Evolutionary conservation across 2,888 invertebrate genomes (phyloP), one percentile per base, ranked within the genome.

Genomic region (Lasioglossum calceatum): DNA sequence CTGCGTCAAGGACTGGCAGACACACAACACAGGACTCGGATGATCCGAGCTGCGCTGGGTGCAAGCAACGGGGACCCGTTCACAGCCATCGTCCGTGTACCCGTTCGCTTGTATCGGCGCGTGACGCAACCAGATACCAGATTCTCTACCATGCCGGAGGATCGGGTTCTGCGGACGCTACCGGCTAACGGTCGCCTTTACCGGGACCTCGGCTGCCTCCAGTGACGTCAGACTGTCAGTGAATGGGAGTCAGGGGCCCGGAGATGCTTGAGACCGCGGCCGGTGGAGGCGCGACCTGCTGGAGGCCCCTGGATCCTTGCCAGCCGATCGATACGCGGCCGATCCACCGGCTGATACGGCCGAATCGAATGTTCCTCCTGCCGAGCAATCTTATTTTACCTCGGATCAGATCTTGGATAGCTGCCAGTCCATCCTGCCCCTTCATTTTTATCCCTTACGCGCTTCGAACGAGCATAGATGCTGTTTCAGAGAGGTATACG

Each of bases 121-220:
- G 87, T 91, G 91, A 91, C 89, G 91, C 91, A 91, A 91, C 87
- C 85, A 84, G 89, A 91, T 91, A 86, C 90, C 91, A 85, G 87
- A 88, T 91, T 84, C 74, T 74, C 74, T 78, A 70, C 47, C 81
- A 67, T 77, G 72, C 47, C 81, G 71, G 79, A 70, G 86, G 79
- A 85, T 89, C 87, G 89, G 67, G 87, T 82, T 84, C 86, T 82
- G 81, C 86, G 84, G 89, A 89, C 84, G 87, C 90, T 91, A 91
- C 89, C 85, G 87, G 81, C 87, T 91, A 91, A 91, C 91, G 91
- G 89, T 91, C 82, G 88, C 19, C 39, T 75, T 74, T 77, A 76
- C 67, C 75, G 77, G 84, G 87, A 84, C 79, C 87, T 87, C 67
- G 77, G 61, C 44, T 54, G 79, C 32, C 67, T 71, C 50, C 81